These are phyloP conservation scores for Phymastichus coffea DNA, from an alignment of 1,140 invertebrate genomes.

Conservation along the genomic window DNA sequence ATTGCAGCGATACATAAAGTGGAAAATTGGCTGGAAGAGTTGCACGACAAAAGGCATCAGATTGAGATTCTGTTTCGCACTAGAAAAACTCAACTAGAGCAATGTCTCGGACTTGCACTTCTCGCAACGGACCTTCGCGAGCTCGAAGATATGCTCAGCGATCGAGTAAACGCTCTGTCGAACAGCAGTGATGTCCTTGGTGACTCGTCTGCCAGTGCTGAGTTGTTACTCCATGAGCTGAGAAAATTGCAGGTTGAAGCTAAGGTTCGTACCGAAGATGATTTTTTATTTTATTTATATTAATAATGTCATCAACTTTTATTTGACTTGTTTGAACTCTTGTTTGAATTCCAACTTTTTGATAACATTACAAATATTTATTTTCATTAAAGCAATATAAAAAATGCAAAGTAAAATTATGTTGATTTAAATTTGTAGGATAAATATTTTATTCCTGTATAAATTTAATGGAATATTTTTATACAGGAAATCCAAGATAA, in stretches of 20 bases:
- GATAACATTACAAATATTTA: no score
- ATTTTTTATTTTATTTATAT: neutral
- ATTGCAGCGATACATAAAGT: conserved; percentile 67
- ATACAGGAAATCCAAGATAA: conserved; percentile 71
- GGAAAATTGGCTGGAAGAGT: conserved; percentile 72
- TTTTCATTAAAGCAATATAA: no score
- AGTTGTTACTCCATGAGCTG: conserved; percentile 69
- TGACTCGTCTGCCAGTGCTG: conserved; percentile 70
- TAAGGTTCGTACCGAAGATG: conserved; percentile 55
- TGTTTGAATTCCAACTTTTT: no score
- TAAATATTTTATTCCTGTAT: neutral
- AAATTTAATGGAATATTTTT: conserved; percentile 3
- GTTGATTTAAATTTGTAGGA: neutral
- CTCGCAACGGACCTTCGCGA: conserved; percentile 73
- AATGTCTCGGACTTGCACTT: conserved; percentile 74
- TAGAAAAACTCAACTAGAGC: conserved; percentile 71
- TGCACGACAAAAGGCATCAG: conserved; percentile 74
- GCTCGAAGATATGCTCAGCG: conserved; percentile 62
- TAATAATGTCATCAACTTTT: no score
- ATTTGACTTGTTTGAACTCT: no score
- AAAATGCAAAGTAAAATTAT: no score
- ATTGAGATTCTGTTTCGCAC: conserved; percentile 75
- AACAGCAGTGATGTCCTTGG: conserved; percentile 59
- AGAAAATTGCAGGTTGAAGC: conserved; percentile 72
- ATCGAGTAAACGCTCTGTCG: conserved; percentile 54